phyloP scores from a whole-genome alignment of 2,797 vertebrate species.

The Heliangelus exortis region DNA sequence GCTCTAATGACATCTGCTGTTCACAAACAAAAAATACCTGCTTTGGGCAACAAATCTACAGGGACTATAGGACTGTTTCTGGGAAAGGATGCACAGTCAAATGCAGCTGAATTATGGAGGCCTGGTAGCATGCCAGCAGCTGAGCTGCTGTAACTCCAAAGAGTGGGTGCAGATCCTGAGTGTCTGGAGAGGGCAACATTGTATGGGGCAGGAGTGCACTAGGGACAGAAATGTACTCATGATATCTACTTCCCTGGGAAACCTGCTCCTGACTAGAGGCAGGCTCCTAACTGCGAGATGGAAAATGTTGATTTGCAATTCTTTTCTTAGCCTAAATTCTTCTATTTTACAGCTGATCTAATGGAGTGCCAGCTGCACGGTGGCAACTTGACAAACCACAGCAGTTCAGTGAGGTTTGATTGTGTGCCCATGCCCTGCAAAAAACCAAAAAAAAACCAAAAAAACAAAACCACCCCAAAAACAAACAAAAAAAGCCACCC shows the following conservation, averaged over 20 bases:
- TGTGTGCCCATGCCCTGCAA: neutral
- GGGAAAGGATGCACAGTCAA: neutral
- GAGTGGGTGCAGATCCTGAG: neutral
- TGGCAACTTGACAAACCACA: neutral
- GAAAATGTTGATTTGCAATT: neutral
- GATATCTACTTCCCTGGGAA: neutral
- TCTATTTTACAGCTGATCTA: neutral
- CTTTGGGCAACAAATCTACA: neutral
- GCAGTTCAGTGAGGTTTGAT: neutral
- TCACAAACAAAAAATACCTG: neutral
- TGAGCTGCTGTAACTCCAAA: neutral
- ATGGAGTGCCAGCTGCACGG: neutral
- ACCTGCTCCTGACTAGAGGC: neutral
- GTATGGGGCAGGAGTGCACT: neutral
- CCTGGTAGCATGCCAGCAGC: neutral
- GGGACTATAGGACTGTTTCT: neutral
- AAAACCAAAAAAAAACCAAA: too few relatives aligned
- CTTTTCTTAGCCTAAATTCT: neutral
- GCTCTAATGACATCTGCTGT: neutral
- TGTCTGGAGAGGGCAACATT: neutral
- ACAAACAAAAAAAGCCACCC: too few relatives aligned
- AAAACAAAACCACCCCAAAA: too few relatives aligned
- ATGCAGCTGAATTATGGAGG: neutral
- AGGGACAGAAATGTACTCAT: neutral
- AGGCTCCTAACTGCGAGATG: neutral